Evolutionary conservation across 2,888 invertebrate species (phyloP), one percentile per base, ranked within the genome.

Genomic region (Rugalucina vietnamica): DNA sequence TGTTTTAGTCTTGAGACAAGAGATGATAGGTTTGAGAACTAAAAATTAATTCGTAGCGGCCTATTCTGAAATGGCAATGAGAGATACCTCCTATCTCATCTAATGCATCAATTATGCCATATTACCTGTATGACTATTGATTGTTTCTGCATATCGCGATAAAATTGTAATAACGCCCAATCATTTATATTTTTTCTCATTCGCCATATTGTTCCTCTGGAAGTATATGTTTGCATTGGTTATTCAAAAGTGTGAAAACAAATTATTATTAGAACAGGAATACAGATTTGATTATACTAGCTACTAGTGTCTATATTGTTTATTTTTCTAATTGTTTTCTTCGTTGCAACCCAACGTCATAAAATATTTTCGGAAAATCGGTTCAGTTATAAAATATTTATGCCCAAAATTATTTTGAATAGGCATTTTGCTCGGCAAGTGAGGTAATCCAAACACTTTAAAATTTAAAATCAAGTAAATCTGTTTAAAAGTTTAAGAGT

Each of bases 121-220:
- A 34, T 65, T 65, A 65, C 34, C n/a, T n/a, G n/a, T n/a, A n/a
- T n/a, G 65, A 34, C 18, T 65, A 65, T 65, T 65, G 65, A 65
- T 65, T 65, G 18, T 34, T 65, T 65, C 34, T 65, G 27, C 29
- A 34, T 3, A 24, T 21, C 10, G 29, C 21, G 65, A 65, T 65
- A 65, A 65, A 65, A 65, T 34, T 3, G 34, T n/a, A 65, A 34
- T 65, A 34, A 65, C 21, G 65, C 14, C 24, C 10, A 65, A 34
- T 10, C 18, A 34, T 34, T 65, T 34, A 18, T 18, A 18, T 8
- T 43, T 43, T 12, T 43, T 43, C 18, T 43, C 43, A n/a, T 43
- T 43, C 43, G 43, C 43, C 8, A 12, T 43, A 12, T 43, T 43
- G 8, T 43, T 43, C 43, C n/a, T n/a, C n/a, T n/a, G n/a, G n/a